Evolutionary conservation across 2,113 vertebrate species (phyloP).

Genomic region (Onychorhynchus coronatus): DNA sequence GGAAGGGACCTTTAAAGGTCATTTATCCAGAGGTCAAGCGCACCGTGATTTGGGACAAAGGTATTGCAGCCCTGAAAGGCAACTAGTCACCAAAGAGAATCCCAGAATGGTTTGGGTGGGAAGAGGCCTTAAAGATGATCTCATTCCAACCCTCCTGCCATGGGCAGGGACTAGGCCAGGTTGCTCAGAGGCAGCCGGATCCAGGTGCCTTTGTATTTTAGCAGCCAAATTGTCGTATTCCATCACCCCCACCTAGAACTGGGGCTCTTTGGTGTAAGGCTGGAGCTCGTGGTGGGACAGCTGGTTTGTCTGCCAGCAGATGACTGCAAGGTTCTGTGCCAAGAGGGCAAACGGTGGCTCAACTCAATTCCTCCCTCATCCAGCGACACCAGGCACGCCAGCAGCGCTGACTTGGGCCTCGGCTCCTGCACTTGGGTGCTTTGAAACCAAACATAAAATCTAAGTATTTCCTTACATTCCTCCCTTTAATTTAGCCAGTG

Average conservation of each 20-base stretch:
- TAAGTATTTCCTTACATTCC: not conserved
- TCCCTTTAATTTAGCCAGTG: not conserved
- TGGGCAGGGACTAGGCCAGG: not conserved
- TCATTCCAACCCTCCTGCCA: fast-evolving
- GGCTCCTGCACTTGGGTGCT: not conserved
- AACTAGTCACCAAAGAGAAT: not conserved
- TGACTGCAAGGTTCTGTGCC: not conserved
- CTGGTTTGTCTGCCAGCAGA: not conserved
- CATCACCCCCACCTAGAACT: fast-evolving
- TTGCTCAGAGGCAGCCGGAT: not conserved
- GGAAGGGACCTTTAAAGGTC: not conserved
- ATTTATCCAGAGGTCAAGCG: not conserved
- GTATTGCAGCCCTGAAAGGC: not conserved
- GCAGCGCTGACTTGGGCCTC: not conserved
- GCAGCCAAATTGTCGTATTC: not conserved
- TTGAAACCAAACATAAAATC: not conserved
- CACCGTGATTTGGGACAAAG: not conserved
- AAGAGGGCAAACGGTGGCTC: too few relatives aligned
- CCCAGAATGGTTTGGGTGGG: not conserved
- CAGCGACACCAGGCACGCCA: fast-evolving
- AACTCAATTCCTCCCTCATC: fast-evolving
- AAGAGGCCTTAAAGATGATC: not conserved
- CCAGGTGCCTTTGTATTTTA: too few relatives aligned
- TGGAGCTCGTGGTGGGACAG: not conserved
- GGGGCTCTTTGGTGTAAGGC: not conserved